Conservation (phyloP, 2,113 vertebrate genomes). For the Labeo rohita region DNA sequence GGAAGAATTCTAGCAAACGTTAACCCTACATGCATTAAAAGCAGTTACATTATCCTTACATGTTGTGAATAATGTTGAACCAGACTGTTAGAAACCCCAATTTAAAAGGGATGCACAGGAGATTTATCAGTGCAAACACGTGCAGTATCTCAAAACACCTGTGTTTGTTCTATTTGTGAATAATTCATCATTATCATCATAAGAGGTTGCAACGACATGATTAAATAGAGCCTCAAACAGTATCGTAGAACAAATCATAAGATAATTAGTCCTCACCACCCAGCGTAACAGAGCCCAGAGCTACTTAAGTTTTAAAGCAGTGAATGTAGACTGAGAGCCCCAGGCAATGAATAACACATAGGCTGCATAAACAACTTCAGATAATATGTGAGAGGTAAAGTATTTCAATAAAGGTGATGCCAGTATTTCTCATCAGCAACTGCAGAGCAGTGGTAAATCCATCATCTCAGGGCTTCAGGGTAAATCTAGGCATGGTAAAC, state of each 20-base stretch:
- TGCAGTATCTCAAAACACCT: neutral
- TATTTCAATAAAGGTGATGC: constrained; percentile 41
- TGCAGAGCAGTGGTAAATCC: constrained; percentile 36
- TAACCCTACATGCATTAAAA: constrained; percentile 25
- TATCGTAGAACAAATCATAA: constrained; percentile 4
- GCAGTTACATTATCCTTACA: neutral
- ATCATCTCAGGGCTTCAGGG: constrained; percentile 32
- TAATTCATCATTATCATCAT: constrained; percentile 24
- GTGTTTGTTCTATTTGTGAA: constrained; percentile 34
- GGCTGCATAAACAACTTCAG: constrained; percentile 26
- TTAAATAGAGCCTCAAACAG: constrained; percentile 30
- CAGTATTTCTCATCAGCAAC: constrained; percentile 1
- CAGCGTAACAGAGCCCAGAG: constrained; percentile 2
- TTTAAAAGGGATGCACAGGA: neutral
- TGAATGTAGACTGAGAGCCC: neutral
- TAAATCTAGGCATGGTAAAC: constrained; percentile 40
- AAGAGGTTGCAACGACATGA: constrained; percentile 1
- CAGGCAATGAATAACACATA: constrained; percentile 8
- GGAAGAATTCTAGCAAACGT: constrained; percentile 27
- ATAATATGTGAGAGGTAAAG: constrained; percentile 32
- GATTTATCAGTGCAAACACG: constrained; percentile 13
- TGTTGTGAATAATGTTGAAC: neutral
- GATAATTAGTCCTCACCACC: constrained; percentile 24
- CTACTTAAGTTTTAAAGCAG: constrained; percentile 18
- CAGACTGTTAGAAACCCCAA: neutral